Evolutionary conservation across 2,797 vertebrate genomes (phyloP), one percentile per base, ranked within the genome.

Genomic region (Australoheros facetus): DNA sequence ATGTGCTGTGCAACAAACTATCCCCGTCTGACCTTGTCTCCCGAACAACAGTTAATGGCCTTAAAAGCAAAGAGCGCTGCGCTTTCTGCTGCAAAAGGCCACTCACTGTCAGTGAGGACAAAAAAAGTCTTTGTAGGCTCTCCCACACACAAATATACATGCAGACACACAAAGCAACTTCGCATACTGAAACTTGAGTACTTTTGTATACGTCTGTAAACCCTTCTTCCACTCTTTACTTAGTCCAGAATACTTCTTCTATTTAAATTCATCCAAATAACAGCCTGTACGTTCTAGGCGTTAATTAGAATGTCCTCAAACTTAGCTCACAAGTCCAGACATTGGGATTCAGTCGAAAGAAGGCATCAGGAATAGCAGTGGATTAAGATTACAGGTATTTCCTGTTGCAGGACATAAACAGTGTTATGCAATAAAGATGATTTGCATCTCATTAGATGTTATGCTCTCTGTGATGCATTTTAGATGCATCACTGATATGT

Each of bases 11-110:
- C 57, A 75, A 54, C 69, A 82, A 64, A 75, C 59, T 53, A 2
- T 79, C 37, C 34, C 45, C 28, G 69, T 60, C 37, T 88, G 85
- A 91, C 91, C 86, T 89, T 69, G 79, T 80, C 77, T 78, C 75
- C 79, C 78, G 34, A 26, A 58, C 9, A 39, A 28, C 19, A 54
- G 51, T 79, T 85, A 89, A 90, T 89, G 86, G 86, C 85, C 88
- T 84, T 87, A 66, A 88, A 89, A 87, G 88, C 75, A 10, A 3
- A 69, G 58, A 75, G 78, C 53, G 17, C 55, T 76, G 32, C 17
- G 30, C 71, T 70, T 71, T 73, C 62, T 80, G 42, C 82, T 74
- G 62, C 42, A 53, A 87, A 86, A 60, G 34, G 42, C 28, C 57
- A 58, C 66, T 73, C 72, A n/a, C 58, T 54, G 54, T 64, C 57